Percentiles rank a stretch among this genome's conserved stretches.
phyloP scores from a whole-genome alignment of 1,140 invertebrate species.

The Palaemon carinicauda region DNA sequence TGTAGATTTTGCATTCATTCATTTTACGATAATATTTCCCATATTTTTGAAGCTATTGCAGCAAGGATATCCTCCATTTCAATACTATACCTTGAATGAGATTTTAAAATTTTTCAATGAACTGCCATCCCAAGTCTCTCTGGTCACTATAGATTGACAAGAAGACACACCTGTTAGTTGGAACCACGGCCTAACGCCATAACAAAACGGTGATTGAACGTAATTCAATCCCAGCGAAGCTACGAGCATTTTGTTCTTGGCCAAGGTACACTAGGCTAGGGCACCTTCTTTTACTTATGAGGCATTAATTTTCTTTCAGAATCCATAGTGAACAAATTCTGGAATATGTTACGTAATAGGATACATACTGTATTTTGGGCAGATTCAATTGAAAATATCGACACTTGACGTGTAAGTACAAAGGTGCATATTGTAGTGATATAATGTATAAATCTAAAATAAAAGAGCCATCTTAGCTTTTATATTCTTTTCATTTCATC shows the following conservation, averaged over 20 bases:
- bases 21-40: not conserved
- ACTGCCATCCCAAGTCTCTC: not conserved
- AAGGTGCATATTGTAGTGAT: slow-evolving; percentile 45
- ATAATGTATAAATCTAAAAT: not conserved
- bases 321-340: not conserved
- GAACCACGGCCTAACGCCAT: too few species aligned
- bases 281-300: not conserved
- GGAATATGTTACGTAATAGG: not conserved
- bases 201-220: too few species aligned
- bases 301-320: not conserved
- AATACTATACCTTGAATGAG: too few species aligned
- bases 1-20: not conserved
- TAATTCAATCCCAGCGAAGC: too few species aligned
- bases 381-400: slow-evolving; percentile 10
- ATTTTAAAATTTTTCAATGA: not conserved
- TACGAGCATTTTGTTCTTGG: too few species aligned
- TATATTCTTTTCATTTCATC: too few species aligned
- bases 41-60: not conserved
- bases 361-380: not conserved
- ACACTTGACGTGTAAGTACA: slow-evolving; percentile 45
- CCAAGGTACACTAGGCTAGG: too few species aligned
- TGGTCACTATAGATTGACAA: too few species aligned
- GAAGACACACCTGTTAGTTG: too few species aligned
- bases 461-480: too few species aligned
- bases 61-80: too few species aligned